Base-by-base conservation (phyloP, 2,888 invertebrate species). In the Caenorhabditis virilis region DNA sequence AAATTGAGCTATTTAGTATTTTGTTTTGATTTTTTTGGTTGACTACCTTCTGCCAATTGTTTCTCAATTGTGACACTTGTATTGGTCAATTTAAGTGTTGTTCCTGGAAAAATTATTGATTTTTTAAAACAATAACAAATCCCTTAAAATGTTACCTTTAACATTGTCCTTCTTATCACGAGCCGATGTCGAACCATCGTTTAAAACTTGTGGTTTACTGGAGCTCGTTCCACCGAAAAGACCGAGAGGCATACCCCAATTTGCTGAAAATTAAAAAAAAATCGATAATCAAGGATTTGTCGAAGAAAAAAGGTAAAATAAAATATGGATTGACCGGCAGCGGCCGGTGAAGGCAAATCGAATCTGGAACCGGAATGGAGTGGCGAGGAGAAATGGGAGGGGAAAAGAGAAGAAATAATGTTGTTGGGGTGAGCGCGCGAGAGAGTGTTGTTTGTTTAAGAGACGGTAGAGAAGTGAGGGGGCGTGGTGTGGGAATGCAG, bases 31-130 rank as follows among this genome's bases (percentile, higher is more conserved):
- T n/a, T 15, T 49, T 39, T 39, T 39, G 27, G 18, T 22, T n/a
- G 2, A 52, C 36, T 36, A 82, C 82, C 82, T 79, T 82, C 82
- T 15, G 81, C 80, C 15, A 81, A 59, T 51, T 81, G 80, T 48
- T 72, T 76, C 22, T 78, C 78, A 41, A 79, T 75, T 0, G 77
- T 77, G 23, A 78, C 79, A 18, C 67, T 58, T 16, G 77, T 76
- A 39, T 79, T 77, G 27, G 49, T 43, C 16, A 64, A 35, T 43
- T 62, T 42, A 51, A 71, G 35, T 52, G 43, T 39, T 16, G 55
- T 55, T 30, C 59, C 64, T 64, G 48, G 25, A 58, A 48, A 41
- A 43, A 33, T 22, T 43, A 27, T 30, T 16, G 18, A 43, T 43
- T 43, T 16, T n/a, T 13, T 5, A 39, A 6, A 38, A 23, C 15